phyloP scores from a whole-genome alignment of 2,113 vertebrate species.

The Irena cyanogastra region DNA sequence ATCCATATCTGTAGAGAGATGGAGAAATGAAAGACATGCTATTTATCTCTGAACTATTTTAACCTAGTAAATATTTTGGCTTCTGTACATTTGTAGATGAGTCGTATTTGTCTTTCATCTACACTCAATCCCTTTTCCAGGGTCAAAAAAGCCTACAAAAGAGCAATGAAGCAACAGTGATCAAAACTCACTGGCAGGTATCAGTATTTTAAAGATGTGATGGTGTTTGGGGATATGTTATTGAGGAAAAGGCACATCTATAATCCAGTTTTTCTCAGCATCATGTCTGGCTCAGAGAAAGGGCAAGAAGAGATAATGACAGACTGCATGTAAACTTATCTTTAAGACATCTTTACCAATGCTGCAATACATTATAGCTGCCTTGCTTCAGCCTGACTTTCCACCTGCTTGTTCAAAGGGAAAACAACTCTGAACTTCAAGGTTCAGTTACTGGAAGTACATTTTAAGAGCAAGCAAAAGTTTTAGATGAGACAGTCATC shows the following conservation, averaged over 20 bases:
- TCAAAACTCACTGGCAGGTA: background rate
- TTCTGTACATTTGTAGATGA: background rate
- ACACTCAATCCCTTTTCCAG: background rate
- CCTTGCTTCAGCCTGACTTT: background rate
- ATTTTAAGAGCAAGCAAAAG: background rate
- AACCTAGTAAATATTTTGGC: background rate
- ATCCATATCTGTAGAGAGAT: background rate
- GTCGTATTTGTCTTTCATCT: background rate
- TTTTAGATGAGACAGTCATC: background rate
- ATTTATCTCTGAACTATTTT: background rate
- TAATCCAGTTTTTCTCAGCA: slow-evolving; percentile 39
- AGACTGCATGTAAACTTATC: slow-evolving; percentile 12
- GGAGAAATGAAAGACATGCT: background rate
- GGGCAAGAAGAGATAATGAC: slow-evolving; percentile 44
- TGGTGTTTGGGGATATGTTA: background rate
- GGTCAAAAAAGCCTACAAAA: background rate
- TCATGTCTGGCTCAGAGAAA: slow-evolving; percentile 35
- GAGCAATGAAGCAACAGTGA: background rate
- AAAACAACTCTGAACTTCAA: background rate
- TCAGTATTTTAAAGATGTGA: slow-evolving; percentile 2
- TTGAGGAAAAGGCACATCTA: background rate
- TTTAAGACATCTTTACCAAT: slow-evolving; percentile 25
- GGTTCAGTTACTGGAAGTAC: background rate
- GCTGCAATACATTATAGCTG: background rate
- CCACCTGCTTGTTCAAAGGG: background rate